These are phyloP conservation scores for Argya squamiceps DNA, from an alignment of 2,797 vertebrate genomes.

Conservation along the genomic window DNA sequence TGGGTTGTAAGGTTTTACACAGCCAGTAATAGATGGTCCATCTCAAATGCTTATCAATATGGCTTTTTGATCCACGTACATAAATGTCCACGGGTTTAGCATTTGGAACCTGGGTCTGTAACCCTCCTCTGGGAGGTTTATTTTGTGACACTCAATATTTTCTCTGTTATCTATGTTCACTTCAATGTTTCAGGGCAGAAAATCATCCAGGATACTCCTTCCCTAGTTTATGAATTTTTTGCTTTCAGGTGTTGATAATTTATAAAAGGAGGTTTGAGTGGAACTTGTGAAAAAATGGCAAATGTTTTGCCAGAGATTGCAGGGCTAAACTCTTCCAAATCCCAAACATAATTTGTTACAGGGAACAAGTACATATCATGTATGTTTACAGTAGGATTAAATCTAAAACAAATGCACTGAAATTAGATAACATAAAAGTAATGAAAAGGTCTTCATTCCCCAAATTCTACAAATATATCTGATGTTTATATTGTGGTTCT, in stretches of 20 bases:
- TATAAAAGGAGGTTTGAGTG: neutral
- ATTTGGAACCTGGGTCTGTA: neutral
- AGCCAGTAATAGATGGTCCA: neutral
- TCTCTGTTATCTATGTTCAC: rapidly evolving
- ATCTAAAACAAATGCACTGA: neutral
- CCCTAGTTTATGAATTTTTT: neutral
- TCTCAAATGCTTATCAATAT: neutral
- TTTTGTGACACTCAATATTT: neutral
- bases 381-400: neutral
- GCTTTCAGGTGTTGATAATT: neutral
- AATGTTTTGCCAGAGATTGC: neutral
- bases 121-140: neutral
- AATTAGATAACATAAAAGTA: neutral
- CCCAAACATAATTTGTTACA: neutral
- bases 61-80: rapidly evolving
- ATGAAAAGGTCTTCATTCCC: neutral
- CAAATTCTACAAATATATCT: neutral
- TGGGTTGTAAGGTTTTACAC: neutral
- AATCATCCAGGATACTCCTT: neutral
- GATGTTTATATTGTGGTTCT: neutral
- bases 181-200: neutral
- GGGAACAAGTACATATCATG: neutral
- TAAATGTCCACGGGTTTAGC: neutral
- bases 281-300: neutral
- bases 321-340: neutral